These are phyloP conservation scores for Diplodus sargus DNA, from an alignment of 2,797 vertebrate genomes.

Conservation along the genomic window DNA sequence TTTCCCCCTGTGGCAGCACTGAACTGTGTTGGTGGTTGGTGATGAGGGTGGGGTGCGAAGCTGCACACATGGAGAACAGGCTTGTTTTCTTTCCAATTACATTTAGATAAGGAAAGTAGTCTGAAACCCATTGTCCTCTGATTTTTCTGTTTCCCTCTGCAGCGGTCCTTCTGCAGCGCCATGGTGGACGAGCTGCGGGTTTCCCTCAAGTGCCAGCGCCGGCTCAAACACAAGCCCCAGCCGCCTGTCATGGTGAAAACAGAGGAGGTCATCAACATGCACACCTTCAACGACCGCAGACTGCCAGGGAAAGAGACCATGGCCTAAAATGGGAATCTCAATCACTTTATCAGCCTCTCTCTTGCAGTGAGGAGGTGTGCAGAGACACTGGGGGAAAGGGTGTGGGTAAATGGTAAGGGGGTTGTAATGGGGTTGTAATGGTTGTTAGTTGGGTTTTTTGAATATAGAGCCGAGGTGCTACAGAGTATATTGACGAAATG, in stretches of 20 bases:
- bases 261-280: conserved; percentile 99
- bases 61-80: conserved; percentile 26
- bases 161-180: conserved; percentile 99
- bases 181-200: conserved; percentile 98
- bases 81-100: conserved; percentile 46
- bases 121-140: conserved; percentile 48
- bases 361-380: conserved; percentile 58
- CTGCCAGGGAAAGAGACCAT: conserved; percentile 99
- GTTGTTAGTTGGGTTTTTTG: conserved; percentile 44
- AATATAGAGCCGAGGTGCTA: conserved; percentile 53
- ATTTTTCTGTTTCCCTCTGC: conserved; percentile 44
- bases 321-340: conserved; percentile 87
- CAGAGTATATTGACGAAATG: conserved; percentile 54
- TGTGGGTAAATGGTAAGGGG: conserved; percentile 63
- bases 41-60: conserved; percentile 9
- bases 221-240: conserved; percentile 98
- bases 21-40: conserved; percentile 19
- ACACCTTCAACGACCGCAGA: conserved; percentile 99
- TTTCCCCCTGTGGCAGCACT: conserved; percentile 38
- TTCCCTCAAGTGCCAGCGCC: conserved; percentile 97
- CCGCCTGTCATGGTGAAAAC: conserved; percentile 97
- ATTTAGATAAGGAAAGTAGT: conserved; percentile 25
- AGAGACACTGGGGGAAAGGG: conserved; percentile 62
- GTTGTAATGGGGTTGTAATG: background rate
- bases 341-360: conserved; percentile 62